These are phyloP conservation scores for Sericinus montela DNA, from an alignment of 2,888 invertebrate species.

Conservation along the genomic window DNA sequence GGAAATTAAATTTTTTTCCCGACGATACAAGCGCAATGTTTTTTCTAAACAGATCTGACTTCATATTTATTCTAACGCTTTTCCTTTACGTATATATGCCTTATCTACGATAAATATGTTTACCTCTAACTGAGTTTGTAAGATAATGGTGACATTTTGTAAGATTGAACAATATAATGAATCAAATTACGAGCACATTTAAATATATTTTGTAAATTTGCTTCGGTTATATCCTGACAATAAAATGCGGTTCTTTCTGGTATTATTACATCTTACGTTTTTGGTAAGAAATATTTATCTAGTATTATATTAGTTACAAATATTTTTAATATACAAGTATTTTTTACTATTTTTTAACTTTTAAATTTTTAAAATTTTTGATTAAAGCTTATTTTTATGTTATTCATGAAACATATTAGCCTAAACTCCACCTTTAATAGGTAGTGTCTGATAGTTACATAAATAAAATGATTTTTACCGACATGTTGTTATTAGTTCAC, in stretches of 20 bases:
- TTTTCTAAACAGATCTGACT: neutral
- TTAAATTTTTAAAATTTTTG: no score
- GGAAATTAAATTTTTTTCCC: no score
- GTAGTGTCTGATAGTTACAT: no score
- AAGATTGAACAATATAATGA: constrained; percentile 49
- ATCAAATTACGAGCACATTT: constrained; percentile 7
- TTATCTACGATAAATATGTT: constrained; percentile 21
- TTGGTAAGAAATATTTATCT: neutral
- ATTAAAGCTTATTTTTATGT: no score
- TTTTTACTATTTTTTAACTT: no score
- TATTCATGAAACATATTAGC: no score
- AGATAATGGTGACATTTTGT: constrained; percentile 35
- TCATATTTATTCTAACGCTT: neutral
- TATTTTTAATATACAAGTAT: no score
- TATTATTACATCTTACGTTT: constrained; percentile 23
- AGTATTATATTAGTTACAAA: no score
- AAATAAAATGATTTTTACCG: no score
- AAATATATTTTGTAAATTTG: neutral
- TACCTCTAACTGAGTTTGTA: constrained; percentile 18
- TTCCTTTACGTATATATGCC: neutral
- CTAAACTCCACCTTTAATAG: no score
- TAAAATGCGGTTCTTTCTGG: constrained; percentile 38
- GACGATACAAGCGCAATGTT: no score
- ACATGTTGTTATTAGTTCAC: no score
- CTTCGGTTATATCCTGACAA: neutral